Conservation (phyloP, 1,140 invertebrate species). For the Zaprionus gabonicus region DNA sequence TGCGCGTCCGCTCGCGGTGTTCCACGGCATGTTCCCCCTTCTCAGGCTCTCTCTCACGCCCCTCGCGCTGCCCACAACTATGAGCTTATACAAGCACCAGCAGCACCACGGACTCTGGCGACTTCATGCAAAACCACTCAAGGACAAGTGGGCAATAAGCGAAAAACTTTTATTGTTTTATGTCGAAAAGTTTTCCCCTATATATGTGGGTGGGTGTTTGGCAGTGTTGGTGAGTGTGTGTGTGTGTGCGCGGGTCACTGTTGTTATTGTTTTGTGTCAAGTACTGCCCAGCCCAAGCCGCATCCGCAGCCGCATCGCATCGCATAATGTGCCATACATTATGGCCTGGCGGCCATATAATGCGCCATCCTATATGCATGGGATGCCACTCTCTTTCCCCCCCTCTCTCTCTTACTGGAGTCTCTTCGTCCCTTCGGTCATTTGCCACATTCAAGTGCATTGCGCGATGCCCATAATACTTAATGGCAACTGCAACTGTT, state of each 20-base stretch:
- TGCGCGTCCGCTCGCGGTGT: conserved; percentile 28
- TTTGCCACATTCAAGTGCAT: conserved; percentile 53
- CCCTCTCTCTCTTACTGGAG: background rate
- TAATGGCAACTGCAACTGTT: conserved; percentile 27
- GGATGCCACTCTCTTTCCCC: conserved; percentile 33
- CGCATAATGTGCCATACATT: conserved; percentile 70
- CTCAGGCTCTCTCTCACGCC: background rate
- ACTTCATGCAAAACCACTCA: conserved; percentile 78
- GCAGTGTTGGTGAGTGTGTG: conserved; percentile 18
- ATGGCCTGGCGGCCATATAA: conserved; percentile 65
- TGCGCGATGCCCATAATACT: conserved; percentile 44
- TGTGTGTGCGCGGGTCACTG: conserved; percentile 6
- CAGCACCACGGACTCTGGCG: conserved; percentile 2
- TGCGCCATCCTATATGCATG: conserved; percentile 73
- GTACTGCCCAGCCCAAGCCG: conserved; percentile 27
- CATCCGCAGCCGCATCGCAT: conserved; percentile 36
- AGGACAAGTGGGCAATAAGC: conserved; percentile 81
- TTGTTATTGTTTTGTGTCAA: conserved; percentile 48
- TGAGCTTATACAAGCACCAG: conserved; percentile 2
- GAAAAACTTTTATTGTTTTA: conserved; percentile 82
- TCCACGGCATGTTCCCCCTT: conserved; percentile 13
- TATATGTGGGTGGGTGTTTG: conserved; percentile 27
- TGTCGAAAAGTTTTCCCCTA: conserved; percentile 62
- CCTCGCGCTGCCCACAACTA: background rate
- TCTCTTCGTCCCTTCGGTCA: conserved; percentile 39